Percentiles rank a stretch among this genome's conserved stretches.
Evolutionary conservation across 2,888 invertebrate genomes (phyloP).

Genomic region (Amaurobius ferox): DNA sequence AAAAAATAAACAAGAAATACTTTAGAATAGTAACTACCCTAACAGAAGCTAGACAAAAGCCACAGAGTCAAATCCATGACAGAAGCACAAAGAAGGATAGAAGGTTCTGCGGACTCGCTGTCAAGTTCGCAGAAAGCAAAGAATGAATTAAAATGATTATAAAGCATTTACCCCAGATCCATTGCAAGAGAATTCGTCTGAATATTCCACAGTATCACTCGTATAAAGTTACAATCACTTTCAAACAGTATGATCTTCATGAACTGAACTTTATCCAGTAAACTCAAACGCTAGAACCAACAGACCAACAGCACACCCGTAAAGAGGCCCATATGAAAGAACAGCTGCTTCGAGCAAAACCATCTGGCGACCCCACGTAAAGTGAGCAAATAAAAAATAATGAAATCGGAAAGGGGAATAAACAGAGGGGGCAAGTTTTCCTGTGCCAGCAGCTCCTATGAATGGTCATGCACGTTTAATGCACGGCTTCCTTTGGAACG

Average conservation of each 20-base stretch:
- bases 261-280: not conserved
- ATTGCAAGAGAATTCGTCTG: not conserved
- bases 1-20: too few relatives aligned
- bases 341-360: constrained; percentile 62
- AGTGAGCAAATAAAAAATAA: constrained; percentile 43
- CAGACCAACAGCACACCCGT: constrained; percentile 4
- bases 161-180: constrained; percentile 52
- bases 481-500: not conserved
- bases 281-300: not conserved
- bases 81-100: too few relatives aligned
- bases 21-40: too few relatives aligned
- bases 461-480: not conserved
- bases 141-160: too few relatives aligned
- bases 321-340: constrained; percentile 62
- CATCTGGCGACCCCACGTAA: constrained; percentile 72
- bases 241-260: not conserved
- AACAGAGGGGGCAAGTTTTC: constrained; percentile 32
- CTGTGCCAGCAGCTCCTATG: constrained; percentile 22
- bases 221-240: too few relatives aligned
- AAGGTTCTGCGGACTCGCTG: too few relatives aligned
- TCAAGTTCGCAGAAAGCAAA: too few relatives aligned
- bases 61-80: too few relatives aligned
- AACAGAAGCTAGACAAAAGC: too few relatives aligned
- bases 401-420: constrained; percentile 24
- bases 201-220: not conserved